Conservation (phyloP, 2,797 vertebrate genomes). For the Trachurus trachurus region DNA sequence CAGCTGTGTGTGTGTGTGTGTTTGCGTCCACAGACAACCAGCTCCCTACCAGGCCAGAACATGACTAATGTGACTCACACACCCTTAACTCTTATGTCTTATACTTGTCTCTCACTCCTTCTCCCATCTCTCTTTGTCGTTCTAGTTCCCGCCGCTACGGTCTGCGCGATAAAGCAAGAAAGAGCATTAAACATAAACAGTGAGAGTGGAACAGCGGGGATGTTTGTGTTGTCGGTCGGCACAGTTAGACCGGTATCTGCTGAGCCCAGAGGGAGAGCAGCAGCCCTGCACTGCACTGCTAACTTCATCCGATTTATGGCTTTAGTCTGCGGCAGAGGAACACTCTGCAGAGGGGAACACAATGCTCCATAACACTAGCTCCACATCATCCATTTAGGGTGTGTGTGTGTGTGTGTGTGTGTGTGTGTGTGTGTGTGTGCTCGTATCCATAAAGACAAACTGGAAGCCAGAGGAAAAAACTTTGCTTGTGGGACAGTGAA, state of each 20-base stretch:
- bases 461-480: constrained; percentile 12
- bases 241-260: constrained; percentile 22
- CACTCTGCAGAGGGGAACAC: constrained; percentile 19
- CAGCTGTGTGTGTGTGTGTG: neutral
- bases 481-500: neutral
- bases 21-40: constrained; percentile 4
- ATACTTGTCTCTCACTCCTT: neutral
- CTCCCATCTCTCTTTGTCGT: neutral
- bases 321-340: constrained; percentile 30
- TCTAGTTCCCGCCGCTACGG: neutral
- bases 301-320: constrained; percentile 51
- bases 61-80: neutral
- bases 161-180: neutral
- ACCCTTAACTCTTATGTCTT: neutral
- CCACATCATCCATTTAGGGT: constrained; percentile 36
- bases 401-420: constrained; percentile 8
- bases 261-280: constrained; percentile 18
- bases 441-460: neutral
- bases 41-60: neutral
- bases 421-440: constrained; percentile 2
- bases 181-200: constrained; percentile 6
- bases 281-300: neutral
- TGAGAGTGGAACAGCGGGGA: neutral
- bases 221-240: constrained; percentile 6
- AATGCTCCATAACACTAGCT: constrained; percentile 29